phyloP scores from a whole-genome alignment of 2,888 invertebrate species.

The Dasysyrphus tricinctus region DNA sequence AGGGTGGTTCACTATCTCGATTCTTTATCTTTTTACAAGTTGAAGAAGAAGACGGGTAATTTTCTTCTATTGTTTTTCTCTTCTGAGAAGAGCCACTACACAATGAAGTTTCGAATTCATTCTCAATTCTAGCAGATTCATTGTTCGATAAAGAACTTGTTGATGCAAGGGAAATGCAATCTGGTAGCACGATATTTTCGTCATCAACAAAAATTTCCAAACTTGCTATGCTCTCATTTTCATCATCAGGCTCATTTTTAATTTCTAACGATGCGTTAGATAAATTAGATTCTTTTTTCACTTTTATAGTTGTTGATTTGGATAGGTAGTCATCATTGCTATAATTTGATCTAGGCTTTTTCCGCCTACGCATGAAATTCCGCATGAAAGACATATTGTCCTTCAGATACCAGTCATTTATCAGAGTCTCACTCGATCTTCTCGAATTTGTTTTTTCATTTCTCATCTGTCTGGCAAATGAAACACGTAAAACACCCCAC shows the following conservation, averaged over 20 bases:
- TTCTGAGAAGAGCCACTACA: not conserved
- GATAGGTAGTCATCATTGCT: not conserved
- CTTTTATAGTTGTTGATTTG: not conserved
- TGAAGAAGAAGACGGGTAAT: not conserved
- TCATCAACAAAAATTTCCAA: not conserved
- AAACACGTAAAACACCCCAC: conserved; percentile 1
- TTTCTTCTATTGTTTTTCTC: not conserved
- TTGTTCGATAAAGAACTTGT: not conserved
- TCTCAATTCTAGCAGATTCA: not conserved
- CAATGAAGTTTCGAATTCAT: not conserved
- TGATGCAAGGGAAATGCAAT: not conserved
- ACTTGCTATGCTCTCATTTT: not conserved
- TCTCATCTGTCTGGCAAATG: not conserved
- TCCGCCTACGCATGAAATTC: not conserved
- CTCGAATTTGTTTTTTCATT: not conserved
- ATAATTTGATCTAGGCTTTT: not conserved
- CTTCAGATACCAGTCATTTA: conserved; percentile 2
- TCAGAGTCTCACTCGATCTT: not conserved
- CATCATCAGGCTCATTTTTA: not conserved
- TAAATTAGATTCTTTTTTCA: not conserved
- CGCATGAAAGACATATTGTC: conserved; percentile 7
- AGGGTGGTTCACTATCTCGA: not conserved
- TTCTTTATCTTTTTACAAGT: not conserved
- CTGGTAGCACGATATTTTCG: too few species aligned
- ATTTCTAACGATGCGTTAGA: not conserved